These are phyloP conservation scores for Diaphora mendica DNA, from an alignment of 2,888 invertebrate genomes.

Conservation along the genomic window DNA sequence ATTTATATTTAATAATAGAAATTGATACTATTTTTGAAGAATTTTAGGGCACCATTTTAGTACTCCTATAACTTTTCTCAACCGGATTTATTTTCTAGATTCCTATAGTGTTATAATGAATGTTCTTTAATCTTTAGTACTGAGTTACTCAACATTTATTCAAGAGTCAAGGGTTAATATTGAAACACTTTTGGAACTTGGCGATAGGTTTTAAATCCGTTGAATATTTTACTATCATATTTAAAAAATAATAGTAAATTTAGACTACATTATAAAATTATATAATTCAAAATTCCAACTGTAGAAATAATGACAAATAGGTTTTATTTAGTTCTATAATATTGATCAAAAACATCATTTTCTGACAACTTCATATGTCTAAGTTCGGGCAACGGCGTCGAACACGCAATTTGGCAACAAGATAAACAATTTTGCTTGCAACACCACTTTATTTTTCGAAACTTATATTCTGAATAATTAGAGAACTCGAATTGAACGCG, in stretches of 20 bases:
- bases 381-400: not conserved
- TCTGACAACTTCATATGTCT: conserved; percentile 2
- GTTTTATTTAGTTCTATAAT: conserved; percentile 24
- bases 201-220: not conserved
- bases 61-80: conserved; percentile 8
- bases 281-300: not conserved
- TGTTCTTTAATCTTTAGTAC: not conserved
- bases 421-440: not conserved
- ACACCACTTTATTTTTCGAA: not conserved
- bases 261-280: not conserved
- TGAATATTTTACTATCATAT: no score
- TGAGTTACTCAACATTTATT: not conserved
- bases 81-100: not conserved
- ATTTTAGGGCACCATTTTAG: conserved; percentile 26
- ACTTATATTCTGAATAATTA: not conserved
- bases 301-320: conserved; percentile 2
- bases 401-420: not conserved
- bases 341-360: conserved; percentile 33
- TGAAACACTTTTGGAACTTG: not conserved
- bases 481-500: not conserved
- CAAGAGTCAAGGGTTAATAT: not conserved
- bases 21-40: conserved; percentile 25
- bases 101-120: not conserved
- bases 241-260: not conserved
- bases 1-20: conserved; percentile 37